Base-by-base conservation (phyloP, 2,888 invertebrate species). In the Epiblema foenella region DNA sequence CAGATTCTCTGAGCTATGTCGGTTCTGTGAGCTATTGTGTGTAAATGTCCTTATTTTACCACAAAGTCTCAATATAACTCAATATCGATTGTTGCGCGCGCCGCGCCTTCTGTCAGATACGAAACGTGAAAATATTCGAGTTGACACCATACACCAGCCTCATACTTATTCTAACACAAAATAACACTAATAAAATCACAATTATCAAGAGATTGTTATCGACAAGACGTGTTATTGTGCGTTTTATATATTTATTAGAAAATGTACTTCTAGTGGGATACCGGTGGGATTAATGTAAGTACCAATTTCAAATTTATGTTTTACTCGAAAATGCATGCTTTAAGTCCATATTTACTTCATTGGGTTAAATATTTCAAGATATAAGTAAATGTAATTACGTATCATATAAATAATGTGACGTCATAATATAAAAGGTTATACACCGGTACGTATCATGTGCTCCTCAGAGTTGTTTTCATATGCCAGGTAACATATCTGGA, bases 31-130 rank as follows among this genome's bases (percentile, higher is more conserved):
- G n/a, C n/a, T n/a, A n/a, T n/a, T n/a, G n/a, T n/a, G 17, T 68
- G 18, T 67, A 52, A 52, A 39, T 51, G 29, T 12, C 62, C 17
- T 66, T 63, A 57, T 57, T 37, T 71, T 12, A 63, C 46, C 29
- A n/a, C 9, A 29, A 51, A 24, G 10, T 76, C 39, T 15, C 12
- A 46, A 51, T 85, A 91, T 90, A 7, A 76, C 39, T 15, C 12
- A 46, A 51, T 85, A 91, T 90, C 83, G 91, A 91, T 88, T 83
- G 68, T 12, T 91, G 92, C 92, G 92, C 91, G 92, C 92, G 92
- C 92, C 91, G 56, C 42, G 24, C 52, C 78, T 76, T 76, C 78
- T 86, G 88, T 84, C 87, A 84, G 72, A 76, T 76, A 75, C 74
- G 76, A 75, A 83, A 79, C 74, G 81, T 83, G 85, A 87, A 86